Conservation (phyloP, 2,113 vertebrate genomes). For the Camelus bactrianus region DNA sequence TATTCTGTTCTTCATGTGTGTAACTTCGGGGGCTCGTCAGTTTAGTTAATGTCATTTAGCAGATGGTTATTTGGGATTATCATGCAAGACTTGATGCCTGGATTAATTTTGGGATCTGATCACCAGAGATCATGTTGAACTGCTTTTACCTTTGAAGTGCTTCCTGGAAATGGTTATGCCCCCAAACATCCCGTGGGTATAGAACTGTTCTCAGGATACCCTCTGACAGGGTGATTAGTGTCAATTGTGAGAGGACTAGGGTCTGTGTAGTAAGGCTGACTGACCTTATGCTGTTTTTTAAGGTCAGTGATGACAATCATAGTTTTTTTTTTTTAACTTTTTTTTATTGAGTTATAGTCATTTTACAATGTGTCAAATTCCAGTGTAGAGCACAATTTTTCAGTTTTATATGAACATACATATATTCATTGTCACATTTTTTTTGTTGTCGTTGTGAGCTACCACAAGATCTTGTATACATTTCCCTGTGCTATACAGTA, state of each 20-base stretch:
- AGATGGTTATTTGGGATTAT: constrained; percentile 35
- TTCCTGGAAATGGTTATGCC: not conserved
- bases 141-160: constrained; percentile 19
- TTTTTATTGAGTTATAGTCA: too few species aligned
- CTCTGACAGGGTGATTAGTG: not conserved
- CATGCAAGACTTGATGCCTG: not conserved
- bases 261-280: not conserved
- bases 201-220: not conserved
- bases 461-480: too few species aligned
- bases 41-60: not conserved
- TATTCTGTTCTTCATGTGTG: not conserved
- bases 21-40: not conserved
- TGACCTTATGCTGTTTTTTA: not conserved
- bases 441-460: too few species aligned
- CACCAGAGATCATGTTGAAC: not conserved
- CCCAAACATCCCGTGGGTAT: not conserved
- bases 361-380: too few species aligned
- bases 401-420: too few species aligned
- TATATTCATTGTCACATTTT: too few species aligned
- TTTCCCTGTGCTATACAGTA: too few species aligned
- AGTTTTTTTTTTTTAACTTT: not conserved
- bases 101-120: not conserved
- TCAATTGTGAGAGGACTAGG: not conserved
- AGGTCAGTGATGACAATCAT: not conserved
- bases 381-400: too few species aligned